phyloP scores from a whole-genome alignment of 2,113 vertebrate genomes.

The Leptobrachium leishanense region DNA sequence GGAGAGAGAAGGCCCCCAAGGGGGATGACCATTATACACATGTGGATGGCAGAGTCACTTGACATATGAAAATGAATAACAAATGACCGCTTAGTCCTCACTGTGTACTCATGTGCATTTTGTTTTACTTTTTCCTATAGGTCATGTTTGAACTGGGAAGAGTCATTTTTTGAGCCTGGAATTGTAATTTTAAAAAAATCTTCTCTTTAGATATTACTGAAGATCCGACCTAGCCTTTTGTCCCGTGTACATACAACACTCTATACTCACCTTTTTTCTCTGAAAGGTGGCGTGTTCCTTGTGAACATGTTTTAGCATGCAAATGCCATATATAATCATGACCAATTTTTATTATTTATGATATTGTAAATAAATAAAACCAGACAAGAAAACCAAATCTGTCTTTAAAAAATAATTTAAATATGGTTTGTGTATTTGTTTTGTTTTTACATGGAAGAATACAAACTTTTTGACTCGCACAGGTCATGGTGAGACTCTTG shows the following conservation, averaged over 20 bases:
- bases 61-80: too few species aligned
- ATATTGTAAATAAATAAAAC: neutral
- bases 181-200: neutral
- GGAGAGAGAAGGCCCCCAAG: too few species aligned
- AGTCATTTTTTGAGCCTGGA: slow-evolving; percentile 75
- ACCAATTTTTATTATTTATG: neutral
- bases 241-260: neutral
- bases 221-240: neutral
- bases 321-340: neutral
- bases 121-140: slow-evolving; percentile 59
- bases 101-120: neutral
- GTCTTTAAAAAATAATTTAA: too few species aligned
- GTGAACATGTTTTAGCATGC: neutral
- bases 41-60: too few species aligned
- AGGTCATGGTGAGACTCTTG: too few species aligned
- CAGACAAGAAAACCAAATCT: too few species aligned
- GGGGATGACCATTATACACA: too few species aligned
- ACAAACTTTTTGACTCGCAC: too few species aligned
- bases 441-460: too few species aligned
- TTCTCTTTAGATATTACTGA: neutral
- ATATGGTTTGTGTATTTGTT: too few species aligned
- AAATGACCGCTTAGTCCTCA: too few species aligned
- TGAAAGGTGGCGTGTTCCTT: neutral
- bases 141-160: slow-evolving; percentile 89
- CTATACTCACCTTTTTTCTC: neutral